These are phyloP conservation scores for Thelaira solivaga DNA, from an alignment of 2,888 invertebrate genomes.

Conservation along the genomic window DNA sequence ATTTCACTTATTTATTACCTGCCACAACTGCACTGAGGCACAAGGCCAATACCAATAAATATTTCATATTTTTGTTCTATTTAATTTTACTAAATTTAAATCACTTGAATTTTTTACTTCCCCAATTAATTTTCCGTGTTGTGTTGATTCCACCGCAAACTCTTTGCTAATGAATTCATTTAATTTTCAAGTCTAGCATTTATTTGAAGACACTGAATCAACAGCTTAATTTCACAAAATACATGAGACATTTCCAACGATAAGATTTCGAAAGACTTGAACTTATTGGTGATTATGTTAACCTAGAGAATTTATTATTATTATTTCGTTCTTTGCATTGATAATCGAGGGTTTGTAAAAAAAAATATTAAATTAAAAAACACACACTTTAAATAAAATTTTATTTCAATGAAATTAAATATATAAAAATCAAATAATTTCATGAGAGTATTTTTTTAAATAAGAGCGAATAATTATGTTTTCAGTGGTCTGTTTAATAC, in stretches of 20 bases:
- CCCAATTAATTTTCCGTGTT: too few species aligned
- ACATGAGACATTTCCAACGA: slow-evolving; percentile 32
- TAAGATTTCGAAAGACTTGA: slow-evolving; percentile 61
- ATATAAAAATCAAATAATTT: slow-evolving; percentile 22
- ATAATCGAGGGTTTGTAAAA: slow-evolving; percentile 56
- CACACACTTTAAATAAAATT: slow-evolving; percentile 13
- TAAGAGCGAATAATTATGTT: neutral
- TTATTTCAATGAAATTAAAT: slow-evolving; percentile 32
- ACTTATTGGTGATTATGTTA: slow-evolving; percentile 65
- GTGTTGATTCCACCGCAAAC: slow-evolving; percentile 67
- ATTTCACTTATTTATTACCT: too few species aligned
- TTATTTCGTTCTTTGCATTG: slow-evolving; percentile 52
- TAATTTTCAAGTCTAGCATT: slow-evolving; percentile 49
- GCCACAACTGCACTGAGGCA: slow-evolving; percentile 73
- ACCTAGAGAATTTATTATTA: slow-evolving; percentile 69
- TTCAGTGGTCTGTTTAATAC: slow-evolving; percentile 33
- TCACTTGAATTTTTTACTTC: slow-evolving; percentile 21
- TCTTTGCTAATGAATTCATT: slow-evolving; percentile 69
- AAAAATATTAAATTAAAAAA: slow-evolving; percentile 13
- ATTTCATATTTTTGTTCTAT: slow-evolving; percentile 70
- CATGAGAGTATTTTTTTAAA: neutral
- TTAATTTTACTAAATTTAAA: slow-evolving; percentile 1
- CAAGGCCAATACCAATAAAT: slow-evolving; percentile 71
- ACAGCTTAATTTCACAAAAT: slow-evolving; percentile 25
- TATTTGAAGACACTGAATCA: slow-evolving; percentile 50